Evolutionary conservation across 2,888 invertebrate species (phyloP).

Genomic region (Tortricodes alternella): DNA sequence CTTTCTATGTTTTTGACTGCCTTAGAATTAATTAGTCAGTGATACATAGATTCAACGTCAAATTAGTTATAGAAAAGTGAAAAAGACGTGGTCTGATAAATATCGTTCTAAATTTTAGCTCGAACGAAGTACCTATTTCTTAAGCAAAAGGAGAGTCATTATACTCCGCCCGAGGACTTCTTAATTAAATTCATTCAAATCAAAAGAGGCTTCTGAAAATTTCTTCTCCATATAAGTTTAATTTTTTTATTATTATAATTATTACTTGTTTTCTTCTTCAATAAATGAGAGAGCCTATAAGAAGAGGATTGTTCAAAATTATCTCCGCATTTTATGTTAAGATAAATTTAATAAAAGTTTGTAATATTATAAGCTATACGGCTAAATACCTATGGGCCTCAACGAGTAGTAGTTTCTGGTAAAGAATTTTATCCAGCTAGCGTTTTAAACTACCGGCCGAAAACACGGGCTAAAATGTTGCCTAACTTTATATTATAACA

Average conservation of each 20-base stretch:
- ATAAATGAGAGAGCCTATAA: no score
- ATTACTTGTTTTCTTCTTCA: constrained; percentile 8
- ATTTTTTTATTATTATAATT: constrained; percentile 52
- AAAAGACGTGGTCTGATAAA: not conserved
- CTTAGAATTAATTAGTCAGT: not conserved
- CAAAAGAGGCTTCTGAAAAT: constrained; percentile 46
- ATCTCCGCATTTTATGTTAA: no score
- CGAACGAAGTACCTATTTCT: constrained; percentile 13
- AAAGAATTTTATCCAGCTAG: constrained; percentile 9
- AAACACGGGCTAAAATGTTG: constrained; percentile 24
- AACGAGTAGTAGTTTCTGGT: not conserved
- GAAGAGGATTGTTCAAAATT: no score
- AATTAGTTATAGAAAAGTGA: not conserved
- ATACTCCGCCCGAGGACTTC: constrained; percentile 46
- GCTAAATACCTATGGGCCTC: no score
- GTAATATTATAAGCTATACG: no score
- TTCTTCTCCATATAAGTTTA: constrained; percentile 45
- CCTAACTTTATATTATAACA: constrained; percentile 26
- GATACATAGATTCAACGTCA: not conserved
- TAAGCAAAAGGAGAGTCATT: constrained; percentile 43
- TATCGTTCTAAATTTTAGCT: not conserved
- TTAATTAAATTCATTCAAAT: constrained; percentile 56
- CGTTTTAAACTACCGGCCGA: constrained; percentile 6
- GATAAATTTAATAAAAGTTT: no score
- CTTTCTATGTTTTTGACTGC: no score